Percentiles rank a stretch among this genome's conserved stretches.
These are phyloP conservation scores for Falcaria lacertinaria DNA, from an alignment of 2,888 invertebrate genomes.

Conservation along the genomic window DNA sequence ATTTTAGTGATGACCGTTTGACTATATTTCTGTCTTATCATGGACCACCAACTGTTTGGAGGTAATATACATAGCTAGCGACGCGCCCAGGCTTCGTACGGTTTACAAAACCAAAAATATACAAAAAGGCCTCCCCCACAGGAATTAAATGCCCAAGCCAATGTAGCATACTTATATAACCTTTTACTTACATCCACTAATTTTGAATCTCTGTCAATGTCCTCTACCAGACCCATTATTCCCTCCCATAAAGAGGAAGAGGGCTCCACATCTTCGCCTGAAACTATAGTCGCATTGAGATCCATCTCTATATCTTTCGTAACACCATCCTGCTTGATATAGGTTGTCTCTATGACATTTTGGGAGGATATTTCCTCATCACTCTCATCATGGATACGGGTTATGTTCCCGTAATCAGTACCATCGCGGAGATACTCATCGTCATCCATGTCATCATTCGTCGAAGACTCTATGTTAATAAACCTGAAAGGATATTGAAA, in stretches of 20 bases:
- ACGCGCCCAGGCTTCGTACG: too few relatives aligned
- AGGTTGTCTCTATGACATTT: conserved; percentile 49
- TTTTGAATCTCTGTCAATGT: conserved; percentile 55
- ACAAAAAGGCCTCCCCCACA: too few relatives aligned
- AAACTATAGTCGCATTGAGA: conserved; percentile 64
- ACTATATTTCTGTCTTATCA: too few relatives aligned
- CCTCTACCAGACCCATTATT: conserved; percentile 64
- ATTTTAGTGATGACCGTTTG: too few relatives aligned
- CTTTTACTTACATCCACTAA: conserved; percentile 50
- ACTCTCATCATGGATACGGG: conserved; percentile 47
- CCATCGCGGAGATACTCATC: conserved; percentile 70
- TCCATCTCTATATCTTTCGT: conserved; percentile 46
- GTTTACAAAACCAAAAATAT: too few relatives aligned
- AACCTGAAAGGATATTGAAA: too few relatives aligned
- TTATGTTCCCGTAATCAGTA: conserved; percentile 69
- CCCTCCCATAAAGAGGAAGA: conserved; percentile 66
- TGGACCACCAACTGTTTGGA: too few relatives aligned
- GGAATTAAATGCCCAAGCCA: too few relatives aligned
- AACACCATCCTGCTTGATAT: conserved; percentile 43
- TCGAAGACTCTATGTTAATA: conserved; percentile 85
- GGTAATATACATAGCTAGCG: too few relatives aligned
- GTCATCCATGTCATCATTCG: conserved; percentile 79
- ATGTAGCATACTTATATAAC: too few relatives aligned
- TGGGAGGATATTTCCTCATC: conserved; percentile 33
- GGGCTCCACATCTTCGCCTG: conserved; percentile 49